phyloP scores from a whole-genome alignment of 2,888 invertebrate species.

The Pseudococcus jackbeardsleyi region DNA sequence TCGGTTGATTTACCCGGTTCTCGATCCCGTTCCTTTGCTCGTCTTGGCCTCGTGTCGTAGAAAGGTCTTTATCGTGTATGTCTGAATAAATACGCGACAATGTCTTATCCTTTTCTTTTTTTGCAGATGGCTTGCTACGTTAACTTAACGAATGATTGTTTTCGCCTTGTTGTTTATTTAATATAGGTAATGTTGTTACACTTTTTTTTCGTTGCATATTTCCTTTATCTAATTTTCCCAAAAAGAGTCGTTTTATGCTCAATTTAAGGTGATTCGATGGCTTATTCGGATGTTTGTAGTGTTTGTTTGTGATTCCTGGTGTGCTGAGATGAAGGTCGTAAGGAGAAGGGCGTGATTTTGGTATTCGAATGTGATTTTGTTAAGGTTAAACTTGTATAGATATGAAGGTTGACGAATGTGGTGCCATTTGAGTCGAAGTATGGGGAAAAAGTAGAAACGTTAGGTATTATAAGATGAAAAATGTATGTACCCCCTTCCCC shows the following conservation, averaged over 20 bases:
- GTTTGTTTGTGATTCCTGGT: background rate
- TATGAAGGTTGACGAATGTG: no score
- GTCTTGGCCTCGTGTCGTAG: background rate
- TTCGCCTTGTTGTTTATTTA: background rate
- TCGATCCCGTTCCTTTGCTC: background rate
- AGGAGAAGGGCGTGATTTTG: no score
- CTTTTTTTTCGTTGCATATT: background rate
- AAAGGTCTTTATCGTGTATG: slow-evolving; percentile 18
- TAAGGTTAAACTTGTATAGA: no score
- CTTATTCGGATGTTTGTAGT: background rate
- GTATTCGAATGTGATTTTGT: no score
- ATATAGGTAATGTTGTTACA: background rate
- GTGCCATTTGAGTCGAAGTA: no score
- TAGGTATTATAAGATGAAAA: no score
- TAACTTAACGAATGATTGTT: slow-evolving; percentile 5
- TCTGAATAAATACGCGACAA: slow-evolving; percentile 41
- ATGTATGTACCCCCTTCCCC: no score
- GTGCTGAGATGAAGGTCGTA: no score
- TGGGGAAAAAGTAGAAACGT: no score
- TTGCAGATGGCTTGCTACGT: background rate
- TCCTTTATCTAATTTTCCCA: background rate
- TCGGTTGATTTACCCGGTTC: background rate
- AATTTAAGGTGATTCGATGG: background rate
- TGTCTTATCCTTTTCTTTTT: background rate
- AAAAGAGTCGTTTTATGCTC: background rate